Percentiles rank a stretch among this genome's conserved stretches.
phyloP scores from a whole-genome alignment of 2,888 invertebrate genomes.

The Julus scandinavius region DNA sequence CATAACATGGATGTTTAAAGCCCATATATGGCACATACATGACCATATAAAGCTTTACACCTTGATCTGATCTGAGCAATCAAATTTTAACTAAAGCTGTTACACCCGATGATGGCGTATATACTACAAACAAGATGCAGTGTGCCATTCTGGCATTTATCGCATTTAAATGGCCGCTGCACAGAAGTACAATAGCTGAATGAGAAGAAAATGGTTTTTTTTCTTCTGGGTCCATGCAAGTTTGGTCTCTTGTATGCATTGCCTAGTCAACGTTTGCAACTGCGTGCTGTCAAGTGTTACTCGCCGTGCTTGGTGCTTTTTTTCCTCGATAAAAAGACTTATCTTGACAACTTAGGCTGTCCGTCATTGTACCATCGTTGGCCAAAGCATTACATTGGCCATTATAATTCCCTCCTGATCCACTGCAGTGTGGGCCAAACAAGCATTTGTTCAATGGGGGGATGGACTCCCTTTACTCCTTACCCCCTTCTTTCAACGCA shows the following conservation, averaged over 20 bases:
- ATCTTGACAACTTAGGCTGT: conserved; percentile 21
- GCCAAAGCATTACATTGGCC: conserved; percentile 9
- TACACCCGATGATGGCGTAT: too few relatives aligned
- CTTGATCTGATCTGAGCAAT: too few relatives aligned
- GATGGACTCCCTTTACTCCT: not conserved
- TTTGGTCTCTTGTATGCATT: not conserved
- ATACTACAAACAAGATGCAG: too few relatives aligned
- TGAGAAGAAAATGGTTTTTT: not conserved
- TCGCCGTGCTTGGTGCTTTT: not conserved
- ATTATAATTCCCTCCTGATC: conserved; percentile 32
- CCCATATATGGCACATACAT: too few relatives aligned
- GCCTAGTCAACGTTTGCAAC: not conserved
- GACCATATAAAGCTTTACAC: too few relatives aligned
- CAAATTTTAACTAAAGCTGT: too few relatives aligned
- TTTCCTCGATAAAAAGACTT: conserved; percentile 20
- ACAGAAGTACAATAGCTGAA: not conserved
- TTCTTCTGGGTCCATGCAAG: not conserved
- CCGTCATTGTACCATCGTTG: conserved; percentile 31
- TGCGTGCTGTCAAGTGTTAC: conserved; percentile 20
- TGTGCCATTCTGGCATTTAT: too few relatives aligned
- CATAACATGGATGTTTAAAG: too few relatives aligned
- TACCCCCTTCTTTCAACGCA: not conserved
- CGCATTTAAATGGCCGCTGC: too few relatives aligned
- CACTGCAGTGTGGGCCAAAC: conserved; percentile 19
- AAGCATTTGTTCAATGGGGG: not conserved